phyloP scores from a whole-genome alignment of 2,888 invertebrate genomes.

The Ochlodes sylvanus region DNA sequence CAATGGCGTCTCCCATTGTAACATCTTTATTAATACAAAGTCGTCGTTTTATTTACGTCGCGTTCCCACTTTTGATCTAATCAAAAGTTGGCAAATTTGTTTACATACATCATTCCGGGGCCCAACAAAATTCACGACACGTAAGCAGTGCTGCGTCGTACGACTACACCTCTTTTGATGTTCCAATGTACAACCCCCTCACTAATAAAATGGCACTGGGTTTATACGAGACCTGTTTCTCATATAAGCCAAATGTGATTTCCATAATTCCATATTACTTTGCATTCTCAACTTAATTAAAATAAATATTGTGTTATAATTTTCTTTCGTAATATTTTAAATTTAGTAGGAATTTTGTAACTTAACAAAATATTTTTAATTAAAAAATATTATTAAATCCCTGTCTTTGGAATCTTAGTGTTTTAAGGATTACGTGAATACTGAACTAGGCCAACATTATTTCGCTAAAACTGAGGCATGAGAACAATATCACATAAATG shows the following conservation, averaged over 20 bases:
- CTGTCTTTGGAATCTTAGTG: too few species aligned
- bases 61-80: conserved; percentile 71
- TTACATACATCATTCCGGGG: conserved; percentile 70
- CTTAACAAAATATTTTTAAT: too few species aligned
- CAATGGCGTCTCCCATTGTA: conserved; percentile 48
- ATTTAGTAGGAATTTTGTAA: neutral
- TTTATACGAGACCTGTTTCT: conserved; percentile 68
- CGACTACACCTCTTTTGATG: conserved; percentile 76
- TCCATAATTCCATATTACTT: conserved; percentile 63
- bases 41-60: conserved; percentile 64
- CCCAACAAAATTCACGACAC: conserved; percentile 72
- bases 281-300: conserved; percentile 63
- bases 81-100: conserved; percentile 81
- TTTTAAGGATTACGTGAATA: too few species aligned
- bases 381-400: too few species aligned
- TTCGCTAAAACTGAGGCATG: too few species aligned
- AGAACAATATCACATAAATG: too few species aligned
- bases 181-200: conserved; percentile 59
- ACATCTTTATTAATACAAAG: conserved; percentile 36
- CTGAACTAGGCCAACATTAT: too few species aligned
- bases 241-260: conserved; percentile 73
- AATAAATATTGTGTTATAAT: conserved; percentile 5
- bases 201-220: conserved; percentile 72
- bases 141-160: conserved; percentile 65
- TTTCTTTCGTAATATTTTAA: neutral